phyloP scores from a whole-genome alignment of 2,888 invertebrate genomes.

The Spilarctia lutea region DNA sequence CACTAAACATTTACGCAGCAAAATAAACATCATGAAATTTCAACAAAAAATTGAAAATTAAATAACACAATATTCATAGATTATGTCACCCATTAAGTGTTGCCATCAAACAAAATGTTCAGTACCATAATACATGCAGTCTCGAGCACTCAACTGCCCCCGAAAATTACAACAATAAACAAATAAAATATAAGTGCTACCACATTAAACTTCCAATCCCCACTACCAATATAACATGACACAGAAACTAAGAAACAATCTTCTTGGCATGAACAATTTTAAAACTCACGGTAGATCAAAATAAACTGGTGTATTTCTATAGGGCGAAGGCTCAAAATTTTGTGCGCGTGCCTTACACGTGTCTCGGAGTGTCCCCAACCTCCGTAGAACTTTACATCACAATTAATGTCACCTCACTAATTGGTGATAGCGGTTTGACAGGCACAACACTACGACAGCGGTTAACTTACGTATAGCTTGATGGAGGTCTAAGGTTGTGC shows the following conservation, averaged over 20 bases:
- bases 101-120: constrained; percentile 42
- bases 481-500: not conserved
- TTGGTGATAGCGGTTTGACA: constrained; percentile 71
- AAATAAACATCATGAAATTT: not conserved
- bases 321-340: constrained; percentile 63
- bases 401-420: constrained; percentile 77
- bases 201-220: constrained; percentile 52
- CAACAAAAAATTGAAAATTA: not conserved
- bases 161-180: constrained; percentile 70
- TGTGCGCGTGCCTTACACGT: constrained; percentile 73
- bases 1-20: too few species aligned
- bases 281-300: constrained; percentile 24
- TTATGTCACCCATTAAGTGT: constrained; percentile 41
- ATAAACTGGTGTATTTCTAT: constrained; percentile 39
- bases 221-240: constrained; percentile 37
- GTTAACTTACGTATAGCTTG: constrained; percentile 35
- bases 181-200: constrained; percentile 67
- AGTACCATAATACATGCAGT: constrained; percentile 57
- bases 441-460: constrained; percentile 48
- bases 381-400: constrained; percentile 71
- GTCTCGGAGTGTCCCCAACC: constrained; percentile 55
- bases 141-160: constrained; percentile 65
- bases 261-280: not conserved
- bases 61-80: constrained; percentile 9
- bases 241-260: not conserved